Percentiles rank a stretch among this genome's conserved stretches.
Conservation (phyloP, 2,888 invertebrate genomes). For the Silvanus unidentatus region DNA sequence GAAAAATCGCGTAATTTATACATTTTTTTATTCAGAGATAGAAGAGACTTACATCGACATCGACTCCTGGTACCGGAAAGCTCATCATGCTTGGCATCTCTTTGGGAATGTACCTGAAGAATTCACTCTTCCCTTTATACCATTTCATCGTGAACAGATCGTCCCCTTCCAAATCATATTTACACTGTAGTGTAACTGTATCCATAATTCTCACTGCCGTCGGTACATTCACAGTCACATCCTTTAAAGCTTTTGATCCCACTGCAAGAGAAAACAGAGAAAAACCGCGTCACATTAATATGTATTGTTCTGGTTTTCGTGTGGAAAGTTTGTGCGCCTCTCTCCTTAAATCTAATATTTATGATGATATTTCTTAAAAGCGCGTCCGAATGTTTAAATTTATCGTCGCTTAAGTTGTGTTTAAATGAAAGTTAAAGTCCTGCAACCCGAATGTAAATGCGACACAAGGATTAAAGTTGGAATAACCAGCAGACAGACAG, state of each 20-base stretch:
- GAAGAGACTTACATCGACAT: slow-evolving; percentile 77
- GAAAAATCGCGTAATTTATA: not conserved
- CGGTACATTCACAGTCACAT: slow-evolving; percentile 66
- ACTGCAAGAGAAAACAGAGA: slow-evolving; percentile 46
- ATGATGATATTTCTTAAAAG: too few relatives aligned
- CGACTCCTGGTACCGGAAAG: slow-evolving; percentile 61
- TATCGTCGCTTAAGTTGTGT: too few relatives aligned
- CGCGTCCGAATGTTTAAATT: too few relatives aligned
- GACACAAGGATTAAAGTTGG: not conserved
- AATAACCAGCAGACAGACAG: too few relatives aligned
- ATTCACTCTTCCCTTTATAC: slow-evolving; percentile 72
- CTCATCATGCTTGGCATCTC: slow-evolving; percentile 69
- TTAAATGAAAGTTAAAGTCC: not conserved
- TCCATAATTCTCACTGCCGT: slow-evolving; percentile 65
- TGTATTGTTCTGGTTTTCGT: not conserved
- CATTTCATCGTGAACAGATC: slow-evolving; percentile 74
- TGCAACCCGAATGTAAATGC: not conserved
- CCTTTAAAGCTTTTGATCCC: slow-evolving; percentile 52
- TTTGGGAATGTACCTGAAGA: slow-evolving; percentile 75
- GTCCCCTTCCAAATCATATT: slow-evolving; percentile 69
- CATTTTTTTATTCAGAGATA: too few relatives aligned
- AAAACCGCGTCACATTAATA: not conserved
- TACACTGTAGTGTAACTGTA: slow-evolving; percentile 68
- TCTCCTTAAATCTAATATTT: too few relatives aligned
- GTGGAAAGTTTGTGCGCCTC: not conserved